phyloP scores from a whole-genome alignment of 1,140 invertebrate species.

The Ericerus pela region DNA sequence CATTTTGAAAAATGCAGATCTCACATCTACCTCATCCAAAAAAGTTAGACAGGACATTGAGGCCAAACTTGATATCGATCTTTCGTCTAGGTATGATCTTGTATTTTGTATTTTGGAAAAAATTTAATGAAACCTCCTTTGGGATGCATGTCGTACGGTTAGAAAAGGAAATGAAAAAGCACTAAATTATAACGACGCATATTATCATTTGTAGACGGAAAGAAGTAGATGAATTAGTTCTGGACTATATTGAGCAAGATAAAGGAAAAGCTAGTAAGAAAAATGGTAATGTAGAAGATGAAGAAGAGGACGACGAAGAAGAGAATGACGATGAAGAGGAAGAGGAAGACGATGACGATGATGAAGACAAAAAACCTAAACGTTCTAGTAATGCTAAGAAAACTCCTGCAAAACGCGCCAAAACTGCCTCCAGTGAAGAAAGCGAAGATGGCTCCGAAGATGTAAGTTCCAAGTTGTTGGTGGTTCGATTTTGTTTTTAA shows the following conservation, averaged over 20 bases:
- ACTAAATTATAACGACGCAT: not conserved
- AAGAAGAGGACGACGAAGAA: conserved; percentile 41
- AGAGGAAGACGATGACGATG: conserved; percentile 32
- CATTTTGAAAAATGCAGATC: conserved; percentile 73
- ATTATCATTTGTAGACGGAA: conserved; percentile 45
- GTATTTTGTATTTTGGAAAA: not conserved
- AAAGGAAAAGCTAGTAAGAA: conserved; percentile 37
- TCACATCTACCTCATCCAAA: conserved; percentile 68
- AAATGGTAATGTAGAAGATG: conserved; percentile 38
- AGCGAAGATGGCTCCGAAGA: conserved; percentile 35
- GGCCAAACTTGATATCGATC: conserved; percentile 58
- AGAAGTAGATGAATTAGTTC: conserved; percentile 67
- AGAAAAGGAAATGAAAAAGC: not conserved
- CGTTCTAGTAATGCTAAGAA: conserved; percentile 40
- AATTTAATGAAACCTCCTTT: not conserved
- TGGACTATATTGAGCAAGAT: conserved; percentile 49
- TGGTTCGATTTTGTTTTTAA: no score
- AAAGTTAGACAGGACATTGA: conserved; percentile 80
- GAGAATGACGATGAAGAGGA: conserved; percentile 38
- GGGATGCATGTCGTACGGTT: not conserved
- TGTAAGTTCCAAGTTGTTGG: conserved; percentile 19
- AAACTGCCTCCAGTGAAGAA: conserved; percentile 43
- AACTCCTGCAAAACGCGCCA: conserved; percentile 40
- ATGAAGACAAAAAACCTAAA: conserved; percentile 42
- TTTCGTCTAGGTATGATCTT: conserved; percentile 41